Conservation (phyloP, 2,797 vertebrate genomes). For the Mus minutoides region DNA sequence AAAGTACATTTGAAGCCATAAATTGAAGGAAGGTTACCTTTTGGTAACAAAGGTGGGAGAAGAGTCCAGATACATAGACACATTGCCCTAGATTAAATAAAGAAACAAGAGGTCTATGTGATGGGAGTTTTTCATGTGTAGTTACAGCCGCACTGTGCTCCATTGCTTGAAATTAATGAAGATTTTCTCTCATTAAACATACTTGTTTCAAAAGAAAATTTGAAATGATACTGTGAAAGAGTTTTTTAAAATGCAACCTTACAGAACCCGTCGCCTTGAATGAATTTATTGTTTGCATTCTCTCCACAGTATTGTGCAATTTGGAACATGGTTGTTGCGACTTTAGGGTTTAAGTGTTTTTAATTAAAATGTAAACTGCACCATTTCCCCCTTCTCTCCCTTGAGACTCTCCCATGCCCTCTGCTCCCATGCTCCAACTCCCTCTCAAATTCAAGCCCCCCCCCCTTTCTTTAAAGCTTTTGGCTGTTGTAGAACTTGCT, state of each 20-base stretch:
- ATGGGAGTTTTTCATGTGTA: background rate
- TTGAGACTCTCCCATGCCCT: background rate
- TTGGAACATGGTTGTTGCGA: background rate
- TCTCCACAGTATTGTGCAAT: background rate
- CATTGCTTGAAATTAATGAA: background rate
- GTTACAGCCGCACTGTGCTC: background rate
- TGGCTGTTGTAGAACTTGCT: background rate
- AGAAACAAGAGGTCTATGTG: background rate
- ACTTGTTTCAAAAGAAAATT: constrained; percentile 19
- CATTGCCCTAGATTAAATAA: background rate
- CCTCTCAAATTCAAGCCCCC: background rate
- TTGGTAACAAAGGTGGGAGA: background rate
- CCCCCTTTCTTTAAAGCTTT: background rate
- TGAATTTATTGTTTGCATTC: constrained; percentile 16
- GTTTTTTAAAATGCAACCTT: background rate
- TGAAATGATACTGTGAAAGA: constrained; percentile 7
- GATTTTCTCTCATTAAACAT: constrained; percentile 5
- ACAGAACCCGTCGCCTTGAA: background rate
- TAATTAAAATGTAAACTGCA: background rate
- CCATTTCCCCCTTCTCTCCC: background rate
- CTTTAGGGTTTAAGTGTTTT: background rate
- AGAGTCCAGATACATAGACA: background rate
- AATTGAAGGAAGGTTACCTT: background rate
- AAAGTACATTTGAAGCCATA: background rate
- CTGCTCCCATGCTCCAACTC: background rate